Base-by-base conservation (phyloP, 1,140 invertebrate genomes). In the Acromyrmex heyeri region DNA sequence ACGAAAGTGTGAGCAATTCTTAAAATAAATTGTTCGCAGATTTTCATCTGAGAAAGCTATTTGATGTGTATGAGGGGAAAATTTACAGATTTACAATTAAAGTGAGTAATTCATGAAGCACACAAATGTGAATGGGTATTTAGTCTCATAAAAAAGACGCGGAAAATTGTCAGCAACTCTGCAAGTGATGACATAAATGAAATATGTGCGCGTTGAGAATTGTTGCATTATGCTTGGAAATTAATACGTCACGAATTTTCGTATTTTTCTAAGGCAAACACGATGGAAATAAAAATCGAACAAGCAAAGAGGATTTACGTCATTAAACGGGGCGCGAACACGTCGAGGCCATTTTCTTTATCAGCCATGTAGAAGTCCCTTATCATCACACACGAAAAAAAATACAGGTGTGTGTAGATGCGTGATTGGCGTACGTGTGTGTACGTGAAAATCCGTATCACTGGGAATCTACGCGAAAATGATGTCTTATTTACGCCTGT, bases 281-380 rank as follows among this genome's bases (percentile, higher is more conserved):
- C 10, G 48, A 27, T 3, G 59, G 7, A 27, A 57, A 48, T 24
- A 78, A 85, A 85, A 78, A 85, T 77, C 70, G 16, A 48, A 21
- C 50, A 18, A 50, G 57, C 67, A 64, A 65, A n/a, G 67, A 55
- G 87, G 82, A 69, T 87, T 90, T 90, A 86, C 90, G 90, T 93
- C 92, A 92, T 85, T 86, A 70, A 75, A 73, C 55, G 83, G 91
- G 86, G 91, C 85, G 87, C 88, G 81, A 83, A 87, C 87, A 64
- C 27, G 30, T n/a, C 89, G 89, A 88, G 90, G 87, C 73, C 90
- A 91, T 91, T 91, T 91, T 87, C 90, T 89, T 91, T 91, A 90
- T 92, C 89, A 88, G 83, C 70, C 70, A 64, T 70, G 82, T 88
- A 87, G 86, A 90, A 86, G 91, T 65, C 81, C 79, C 88, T 93